phyloP scores from a whole-genome alignment of 2,888 invertebrate species.

The Heteromurus nitidus region DNA sequence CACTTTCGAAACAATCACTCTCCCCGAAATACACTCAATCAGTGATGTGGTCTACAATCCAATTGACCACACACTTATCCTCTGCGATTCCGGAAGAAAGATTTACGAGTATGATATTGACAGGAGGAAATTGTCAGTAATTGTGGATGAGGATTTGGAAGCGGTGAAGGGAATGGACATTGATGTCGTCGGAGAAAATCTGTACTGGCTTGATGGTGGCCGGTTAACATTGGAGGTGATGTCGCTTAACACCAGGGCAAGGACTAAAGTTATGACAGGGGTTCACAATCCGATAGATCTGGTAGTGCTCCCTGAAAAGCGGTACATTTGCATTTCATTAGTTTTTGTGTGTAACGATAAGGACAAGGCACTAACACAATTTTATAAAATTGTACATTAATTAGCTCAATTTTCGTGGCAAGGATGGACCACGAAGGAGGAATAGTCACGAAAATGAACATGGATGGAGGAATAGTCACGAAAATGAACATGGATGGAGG shows the following conservation, averaged over 20 bases:
- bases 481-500: slow-evolving; percentile 83
- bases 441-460: no score
- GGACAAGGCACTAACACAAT: not conserved
- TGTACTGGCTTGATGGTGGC: slow-evolving; percentile 84
- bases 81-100: slow-evolving; percentile 78
- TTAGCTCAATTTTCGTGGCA: slow-evolving; percentile 82
- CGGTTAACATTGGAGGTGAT: slow-evolving; percentile 81
- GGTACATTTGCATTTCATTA: slow-evolving; percentile 76
- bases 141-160: slow-evolving; percentile 76
- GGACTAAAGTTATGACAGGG: slow-evolving; percentile 79
- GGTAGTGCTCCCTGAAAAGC: slow-evolving; percentile 81
- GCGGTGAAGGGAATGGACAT: slow-evolving; percentile 80
- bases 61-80: slow-evolving; percentile 75
- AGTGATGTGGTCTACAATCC: slow-evolving; percentile 83
- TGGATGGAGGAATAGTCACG: slow-evolving; percentile 78
- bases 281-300: slow-evolving; percentile 80
- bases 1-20: slow-evolving; percentile 73
- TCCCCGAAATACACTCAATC: slow-evolving; percentile 76
- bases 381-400: no score
- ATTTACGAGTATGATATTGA: slow-evolving; percentile 76
- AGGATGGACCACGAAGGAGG: not conserved
- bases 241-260: slow-evolving; percentile 79
- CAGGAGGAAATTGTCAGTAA: slow-evolving; percentile 64
- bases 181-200: slow-evolving; percentile 83
- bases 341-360: not conserved